These are phyloP conservation scores for Trissoscelio sp. DNA, from an alignment of 2,888 invertebrate species.

Conservation along the genomic window DNA sequence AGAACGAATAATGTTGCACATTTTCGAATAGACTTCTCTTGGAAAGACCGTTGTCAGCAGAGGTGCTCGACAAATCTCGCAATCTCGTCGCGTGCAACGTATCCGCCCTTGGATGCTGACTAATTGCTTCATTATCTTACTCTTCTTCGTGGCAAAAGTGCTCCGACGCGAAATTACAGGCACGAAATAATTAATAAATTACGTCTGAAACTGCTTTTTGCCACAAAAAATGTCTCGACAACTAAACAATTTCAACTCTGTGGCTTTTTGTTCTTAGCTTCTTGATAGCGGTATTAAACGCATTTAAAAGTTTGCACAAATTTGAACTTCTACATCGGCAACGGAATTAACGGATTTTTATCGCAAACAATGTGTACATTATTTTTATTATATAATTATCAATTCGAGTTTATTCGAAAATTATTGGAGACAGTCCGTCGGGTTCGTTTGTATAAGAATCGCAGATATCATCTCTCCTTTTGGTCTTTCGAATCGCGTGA, in stretches of 20 bases:
- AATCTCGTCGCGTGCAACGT: constrained; percentile 62
- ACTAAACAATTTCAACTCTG: constrained; percentile 37
- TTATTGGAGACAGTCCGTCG: not conserved
- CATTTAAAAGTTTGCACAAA: too few relatives aligned
- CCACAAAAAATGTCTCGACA: constrained; percentile 22
- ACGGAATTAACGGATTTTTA: too few relatives aligned
- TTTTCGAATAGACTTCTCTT: constrained; percentile 68
- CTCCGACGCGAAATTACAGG: constrained; percentile 49
- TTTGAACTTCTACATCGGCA: too few relatives aligned
- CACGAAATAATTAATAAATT: constrained; percentile 60
- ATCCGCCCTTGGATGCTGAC: constrained; percentile 62
- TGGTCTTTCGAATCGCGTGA: constrained; percentile 68
- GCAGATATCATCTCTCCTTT: constrained; percentile 63
- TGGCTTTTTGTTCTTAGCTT: constrained; percentile 10
- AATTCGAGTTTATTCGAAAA: not conserved
- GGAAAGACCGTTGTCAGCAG: constrained; percentile 29
- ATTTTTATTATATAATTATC: not conserved
- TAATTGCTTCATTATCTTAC: constrained; percentile 65
- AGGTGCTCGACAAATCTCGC: constrained; percentile 55
- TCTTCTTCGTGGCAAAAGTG: constrained; percentile 52
- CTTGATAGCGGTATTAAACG: constrained; percentile 4
- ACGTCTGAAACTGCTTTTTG: constrained; percentile 41
- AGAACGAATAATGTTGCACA: constrained; percentile 54
- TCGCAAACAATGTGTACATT: too few relatives aligned
- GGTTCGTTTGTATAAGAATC: constrained; percentile 7